Percentiles rank a stretch among this genome's conserved stretches.
phyloP scores from a whole-genome alignment of 2,113 vertebrate genomes.

The Plotosus lineatus region DNA sequence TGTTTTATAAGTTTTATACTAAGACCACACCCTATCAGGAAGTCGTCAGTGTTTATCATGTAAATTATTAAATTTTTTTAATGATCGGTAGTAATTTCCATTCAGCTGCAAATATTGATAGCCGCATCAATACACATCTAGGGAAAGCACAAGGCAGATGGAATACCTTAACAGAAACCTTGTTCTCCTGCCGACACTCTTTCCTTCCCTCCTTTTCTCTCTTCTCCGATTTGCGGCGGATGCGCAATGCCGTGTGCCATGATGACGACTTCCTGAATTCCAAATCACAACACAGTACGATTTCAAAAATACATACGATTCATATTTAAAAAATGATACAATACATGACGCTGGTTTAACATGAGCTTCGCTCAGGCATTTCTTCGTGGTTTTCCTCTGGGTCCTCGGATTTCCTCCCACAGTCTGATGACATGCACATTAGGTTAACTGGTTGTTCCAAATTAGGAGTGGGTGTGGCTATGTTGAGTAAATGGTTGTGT shows the following conservation, averaged over 20 bases:
- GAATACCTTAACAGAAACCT: slow-evolving; percentile 95
- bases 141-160: background rate
- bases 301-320: too few relatives aligned
- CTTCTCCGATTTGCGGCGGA: slow-evolving; percentile 97
- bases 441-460: too few relatives aligned
- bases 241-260: slow-evolving; percentile 97
- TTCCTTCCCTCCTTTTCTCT: slow-evolving; percentile 83
- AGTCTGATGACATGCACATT: too few relatives aligned
- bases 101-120: background rate
- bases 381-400: too few relatives aligned
- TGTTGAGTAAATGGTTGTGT: too few relatives aligned
- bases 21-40: background rate
- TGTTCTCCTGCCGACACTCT: slow-evolving; percentile 87
- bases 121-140: background rate
- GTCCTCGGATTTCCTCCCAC: too few relatives aligned
- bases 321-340: too few relatives aligned
- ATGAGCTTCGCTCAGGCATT: too few relatives aligned
- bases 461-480: too few relatives aligned
- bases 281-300: background rate
- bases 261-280: slow-evolving; percentile 89
- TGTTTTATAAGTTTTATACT: background rate
- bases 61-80: background rate
- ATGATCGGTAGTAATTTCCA: background rate
- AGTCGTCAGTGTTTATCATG: background rate
- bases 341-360: too few relatives aligned